phyloP scores from a whole-genome alignment of 1,140 invertebrate species.

The Aphelinus atriplicis region DNA sequence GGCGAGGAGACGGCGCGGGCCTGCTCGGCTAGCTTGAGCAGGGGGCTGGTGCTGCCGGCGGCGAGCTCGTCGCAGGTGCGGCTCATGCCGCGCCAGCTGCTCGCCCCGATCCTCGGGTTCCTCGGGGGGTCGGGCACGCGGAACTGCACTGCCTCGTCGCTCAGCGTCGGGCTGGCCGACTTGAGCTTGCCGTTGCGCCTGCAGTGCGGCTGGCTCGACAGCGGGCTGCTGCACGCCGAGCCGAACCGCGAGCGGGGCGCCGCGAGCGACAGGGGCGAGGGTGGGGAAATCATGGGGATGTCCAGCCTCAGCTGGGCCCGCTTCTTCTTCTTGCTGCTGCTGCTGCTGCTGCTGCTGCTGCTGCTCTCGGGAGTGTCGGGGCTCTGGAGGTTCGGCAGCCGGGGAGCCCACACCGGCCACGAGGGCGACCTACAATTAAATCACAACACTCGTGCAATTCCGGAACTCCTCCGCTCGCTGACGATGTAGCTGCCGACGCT shows the following conservation, averaged over 20 bases:
- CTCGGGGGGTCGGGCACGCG: slow-evolving; percentile 35
- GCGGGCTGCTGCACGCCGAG: slow-evolving; percentile 8
- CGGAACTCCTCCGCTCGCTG: too few relatives aligned
- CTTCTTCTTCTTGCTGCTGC: slow-evolving; percentile 14
- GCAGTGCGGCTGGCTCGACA: slow-evolving; percentile 5
- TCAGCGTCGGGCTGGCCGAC: too few relatives aligned
- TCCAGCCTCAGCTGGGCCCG: slow-evolving; percentile 38
- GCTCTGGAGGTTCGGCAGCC: slow-evolving; percentile 54
- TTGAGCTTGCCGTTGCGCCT: slow-evolving; percentile 27
- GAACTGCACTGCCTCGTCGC: neutral
- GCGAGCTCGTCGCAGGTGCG: slow-evolving; percentile 59
- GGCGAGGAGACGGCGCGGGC: slow-evolving; percentile 68
- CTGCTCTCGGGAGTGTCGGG: neutral
- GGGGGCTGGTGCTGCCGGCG: slow-evolving; percentile 54
- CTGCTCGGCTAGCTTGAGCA: slow-evolving; percentile 58
- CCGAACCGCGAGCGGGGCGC: slow-evolving; percentile 8
- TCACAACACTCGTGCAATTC: slow-evolving; percentile 41
- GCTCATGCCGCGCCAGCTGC: slow-evolving; percentile 59
- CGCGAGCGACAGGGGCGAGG: slow-evolving; percentile 32
- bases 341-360: neutral
- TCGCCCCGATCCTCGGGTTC: slow-evolving; percentile 52
- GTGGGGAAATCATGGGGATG: slow-evolving; percentile 31
- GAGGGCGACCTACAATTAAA: slow-evolving; percentile 69
- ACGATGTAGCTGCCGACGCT: too few relatives aligned
- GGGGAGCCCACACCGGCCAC: slow-evolving; percentile 69